Percentiles rank a stretch among this genome's conserved stretches.
Evolutionary conservation across 2,888 invertebrate genomes (phyloP).

Genomic region (Apodemia zela): DNA sequence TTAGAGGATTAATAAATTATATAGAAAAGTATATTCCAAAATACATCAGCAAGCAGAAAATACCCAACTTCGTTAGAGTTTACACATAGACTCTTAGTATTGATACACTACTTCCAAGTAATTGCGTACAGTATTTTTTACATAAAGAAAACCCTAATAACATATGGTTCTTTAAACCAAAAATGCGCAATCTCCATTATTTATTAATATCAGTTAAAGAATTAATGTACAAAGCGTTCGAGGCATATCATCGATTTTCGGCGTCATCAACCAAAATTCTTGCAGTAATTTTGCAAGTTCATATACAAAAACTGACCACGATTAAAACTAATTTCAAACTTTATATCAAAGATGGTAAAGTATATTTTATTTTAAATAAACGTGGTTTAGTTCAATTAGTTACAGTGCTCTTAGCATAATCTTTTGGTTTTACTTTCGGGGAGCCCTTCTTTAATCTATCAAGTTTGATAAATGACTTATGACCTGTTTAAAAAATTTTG

Average conservation of each 20-base stretch:
- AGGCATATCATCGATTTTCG: slow-evolving; percentile 3
- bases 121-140: too few species aligned
- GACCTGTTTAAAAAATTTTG: not conserved
- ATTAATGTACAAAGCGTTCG: not conserved
- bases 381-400: not conserved
- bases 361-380: not conserved
- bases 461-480: not conserved
- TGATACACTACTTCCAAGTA: too few species aligned
- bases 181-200: not conserved
- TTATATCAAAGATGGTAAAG: not conserved
- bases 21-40: too few species aligned
- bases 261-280: slow-evolving; percentile 11
- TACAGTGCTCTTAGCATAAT: not conserved
- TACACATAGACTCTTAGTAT: too few species aligned
- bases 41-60: too few species aligned
- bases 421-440: not conserved
- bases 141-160: too few species aligned
- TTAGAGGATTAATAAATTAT: too few species aligned
- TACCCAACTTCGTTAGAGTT: too few species aligned
- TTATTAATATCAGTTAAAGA: slow-evolving; percentile 3
- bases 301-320: not conserved
- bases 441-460: not conserved
- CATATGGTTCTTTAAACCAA: too few species aligned
- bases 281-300: not conserved
- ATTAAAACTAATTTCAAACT: not conserved